Conservation (phyloP, 1,140 invertebrate species). For the Bursaphelenchus mucronatus region DNA sequence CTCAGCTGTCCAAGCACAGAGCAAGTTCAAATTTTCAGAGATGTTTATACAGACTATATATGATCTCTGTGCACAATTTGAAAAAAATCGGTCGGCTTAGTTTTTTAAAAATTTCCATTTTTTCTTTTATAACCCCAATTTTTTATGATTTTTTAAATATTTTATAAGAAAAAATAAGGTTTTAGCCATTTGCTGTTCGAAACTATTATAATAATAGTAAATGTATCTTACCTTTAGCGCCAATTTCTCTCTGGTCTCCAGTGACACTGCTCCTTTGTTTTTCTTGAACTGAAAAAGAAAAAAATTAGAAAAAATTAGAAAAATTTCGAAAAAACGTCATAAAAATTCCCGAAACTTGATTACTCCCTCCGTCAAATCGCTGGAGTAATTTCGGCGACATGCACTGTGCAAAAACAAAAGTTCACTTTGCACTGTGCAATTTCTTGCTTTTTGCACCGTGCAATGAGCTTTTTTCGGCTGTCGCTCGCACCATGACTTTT, state of each 20-base stretch:
- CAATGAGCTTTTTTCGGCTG: too few species aligned
- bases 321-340: slow-evolving; percentile 3
- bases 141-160: slow-evolving; percentile 20
- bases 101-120: not conserved
- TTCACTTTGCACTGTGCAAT: too few species aligned
- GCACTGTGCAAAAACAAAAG: too few species aligned
- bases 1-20: too few species aligned
- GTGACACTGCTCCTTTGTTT: slow-evolving; percentile 27
- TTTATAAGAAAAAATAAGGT: slow-evolving; percentile 14
- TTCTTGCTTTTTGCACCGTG: too few species aligned
- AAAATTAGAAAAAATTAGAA: not conserved
- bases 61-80: not conserved
- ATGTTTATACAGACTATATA: not conserved
- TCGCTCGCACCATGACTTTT: too few species aligned
- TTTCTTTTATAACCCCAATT: not conserved
- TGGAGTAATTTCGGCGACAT: too few species aligned
- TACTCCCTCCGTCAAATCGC: too few species aligned
- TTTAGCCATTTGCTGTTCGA: not conserved
- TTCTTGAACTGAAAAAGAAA: slow-evolving; percentile 59
- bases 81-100: not conserved
- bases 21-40: not conserved
- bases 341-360: not conserved
- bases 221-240: slow-evolving; percentile 61
- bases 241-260: slow-evolving; percentile 51
- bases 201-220: slow-evolving; percentile 23